These are phyloP conservation scores for Macropodus opercularis DNA, from an alignment of 2,797 vertebrate genomes.

Conservation along the genomic window DNA sequence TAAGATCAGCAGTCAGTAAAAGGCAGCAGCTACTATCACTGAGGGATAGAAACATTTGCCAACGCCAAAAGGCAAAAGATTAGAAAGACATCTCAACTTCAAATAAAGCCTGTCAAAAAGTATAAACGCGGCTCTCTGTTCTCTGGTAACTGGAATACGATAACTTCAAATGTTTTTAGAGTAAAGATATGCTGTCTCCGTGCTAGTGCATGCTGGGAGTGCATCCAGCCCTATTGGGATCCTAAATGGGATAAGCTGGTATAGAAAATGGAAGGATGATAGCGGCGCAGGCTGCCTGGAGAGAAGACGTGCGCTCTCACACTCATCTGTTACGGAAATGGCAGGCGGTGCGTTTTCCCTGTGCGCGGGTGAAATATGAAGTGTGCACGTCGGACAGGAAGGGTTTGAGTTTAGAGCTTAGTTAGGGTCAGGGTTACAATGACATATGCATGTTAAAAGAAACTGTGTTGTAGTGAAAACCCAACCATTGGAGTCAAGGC, in stretches of 20 bases:
- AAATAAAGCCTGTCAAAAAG: conserved; percentile 11
- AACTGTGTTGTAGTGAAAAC: conserved; percentile 23
- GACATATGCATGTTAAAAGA: not conserved
- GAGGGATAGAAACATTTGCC: conserved; percentile 20
- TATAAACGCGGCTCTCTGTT: not conserved
- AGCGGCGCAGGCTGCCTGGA: conserved; percentile 20
- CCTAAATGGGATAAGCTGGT: conserved; percentile 32
- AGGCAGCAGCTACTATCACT: conserved; percentile 36
- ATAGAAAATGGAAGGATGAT: conserved; percentile 40
- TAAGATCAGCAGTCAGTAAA: conserved; percentile 57
- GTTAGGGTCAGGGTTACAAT: not conserved
- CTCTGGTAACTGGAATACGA: conserved; percentile 6
- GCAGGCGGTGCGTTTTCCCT: conserved; percentile 32
- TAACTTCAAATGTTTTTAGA: conserved; percentile 1
- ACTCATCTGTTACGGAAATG: conserved; percentile 26
- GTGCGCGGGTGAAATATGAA: not conserved
- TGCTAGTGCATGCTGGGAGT: conserved; percentile 19
- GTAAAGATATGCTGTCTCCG: not conserved
- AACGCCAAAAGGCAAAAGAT: conserved; percentile 20
- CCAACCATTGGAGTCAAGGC: conserved; percentile 14
- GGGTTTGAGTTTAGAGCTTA: not conserved
- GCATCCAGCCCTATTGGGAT: conserved; percentile 24
- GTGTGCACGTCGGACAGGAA: no score
- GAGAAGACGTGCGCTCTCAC: conserved; percentile 21
- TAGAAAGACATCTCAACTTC: conserved; percentile 16